Evolutionary conservation across 2,797 vertebrate species (phyloP).

Genomic region (Gobio occitaniae): DNA sequence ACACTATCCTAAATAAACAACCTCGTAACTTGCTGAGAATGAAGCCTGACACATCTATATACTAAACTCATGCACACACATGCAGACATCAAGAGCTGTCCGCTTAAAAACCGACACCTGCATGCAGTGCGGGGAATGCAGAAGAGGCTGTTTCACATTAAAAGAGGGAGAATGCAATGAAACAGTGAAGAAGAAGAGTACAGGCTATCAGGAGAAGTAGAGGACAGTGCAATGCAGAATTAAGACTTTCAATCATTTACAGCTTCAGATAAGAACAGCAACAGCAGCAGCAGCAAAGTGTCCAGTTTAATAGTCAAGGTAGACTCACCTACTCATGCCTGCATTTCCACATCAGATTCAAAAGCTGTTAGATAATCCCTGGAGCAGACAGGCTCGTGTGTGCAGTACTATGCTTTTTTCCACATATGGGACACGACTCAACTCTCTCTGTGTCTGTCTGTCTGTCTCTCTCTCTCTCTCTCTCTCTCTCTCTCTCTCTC

Average conservation of each 20-base stretch:
- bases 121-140: slow-evolving; percentile 20
- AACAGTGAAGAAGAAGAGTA: slow-evolving; percentile 1
- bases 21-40: slow-evolving; percentile 33
- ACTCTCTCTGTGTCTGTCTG: slow-evolving; percentile 46
- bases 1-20: slow-evolving; percentile 32
- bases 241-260: slow-evolving; percentile 37
- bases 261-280: slow-evolving; percentile 34
- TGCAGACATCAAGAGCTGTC: slow-evolving; percentile 3
- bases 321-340: slow-evolving; percentile 82
- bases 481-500: no score
- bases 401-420: slow-evolving; percentile 77
- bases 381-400: slow-evolving; percentile 72
- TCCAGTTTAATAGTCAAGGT: slow-evolving; percentile 46
- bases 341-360: slow-evolving; percentile 76
- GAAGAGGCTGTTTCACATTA: slow-evolving; percentile 18
- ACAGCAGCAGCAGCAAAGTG: slow-evolving; percentile 29
- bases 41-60: slow-evolving; percentile 40
- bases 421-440: slow-evolving; percentile 80
- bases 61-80: slow-evolving; percentile 29
- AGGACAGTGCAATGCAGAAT: slow-evolving; percentile 19
- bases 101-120: slow-evolving; percentile 47
- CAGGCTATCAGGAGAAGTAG: slow-evolving; percentile 22
- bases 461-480: slow-evolving; percentile 47
- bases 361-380: slow-evolving; percentile 78
- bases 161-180: slow-evolving; percentile 13